phyloP scores from a whole-genome alignment of 2,113 vertebrate species.

The Corydoras sp. region DNA sequence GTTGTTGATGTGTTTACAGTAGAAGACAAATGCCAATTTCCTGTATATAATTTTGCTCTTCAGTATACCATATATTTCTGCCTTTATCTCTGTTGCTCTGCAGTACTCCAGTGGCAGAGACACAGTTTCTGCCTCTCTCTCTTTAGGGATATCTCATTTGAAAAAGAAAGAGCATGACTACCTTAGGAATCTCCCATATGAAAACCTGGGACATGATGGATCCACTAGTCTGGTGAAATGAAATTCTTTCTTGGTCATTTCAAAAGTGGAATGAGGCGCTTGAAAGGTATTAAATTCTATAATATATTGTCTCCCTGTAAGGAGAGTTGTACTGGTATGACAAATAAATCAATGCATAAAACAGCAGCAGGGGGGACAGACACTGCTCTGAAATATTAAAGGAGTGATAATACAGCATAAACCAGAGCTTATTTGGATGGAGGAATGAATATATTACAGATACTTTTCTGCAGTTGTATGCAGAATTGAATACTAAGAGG shows the following conservation, averaged over 20 bases:
- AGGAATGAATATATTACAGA: conserved; percentile 51
- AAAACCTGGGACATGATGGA: conserved; percentile 33
- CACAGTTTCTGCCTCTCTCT: not conserved
- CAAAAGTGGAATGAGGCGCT: conserved; percentile 48
- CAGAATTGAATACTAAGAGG: conserved; percentile 57
- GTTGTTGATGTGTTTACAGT: too few relatives aligned
- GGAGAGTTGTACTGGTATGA: conserved; percentile 46
- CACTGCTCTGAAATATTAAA: conserved; percentile 67
- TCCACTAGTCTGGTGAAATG: conserved; percentile 36
- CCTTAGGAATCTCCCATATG: conserved; percentile 26
- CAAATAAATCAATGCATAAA: conserved; percentile 67
- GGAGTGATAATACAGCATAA: conserved; percentile 56
- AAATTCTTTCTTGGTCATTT: conserved; percentile 31
- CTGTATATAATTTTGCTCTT: too few relatives aligned
- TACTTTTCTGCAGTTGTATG: conserved; percentile 49
- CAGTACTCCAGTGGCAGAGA: not conserved
- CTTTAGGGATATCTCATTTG: too few relatives aligned
- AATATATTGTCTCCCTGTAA: conserved; percentile 57
- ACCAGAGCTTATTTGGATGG: conserved; percentile 58
- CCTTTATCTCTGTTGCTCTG: conserved; percentile 3
- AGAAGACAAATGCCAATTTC: too few relatives aligned
- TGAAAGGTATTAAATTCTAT: conserved; percentile 61
- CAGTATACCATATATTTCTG: not conserved
- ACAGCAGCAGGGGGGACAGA: conserved; percentile 49
- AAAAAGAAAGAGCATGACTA: conserved; percentile 5